phyloP scores from a whole-genome alignment of 1,140 invertebrate species.

The Brachionus sp. region DNA sequence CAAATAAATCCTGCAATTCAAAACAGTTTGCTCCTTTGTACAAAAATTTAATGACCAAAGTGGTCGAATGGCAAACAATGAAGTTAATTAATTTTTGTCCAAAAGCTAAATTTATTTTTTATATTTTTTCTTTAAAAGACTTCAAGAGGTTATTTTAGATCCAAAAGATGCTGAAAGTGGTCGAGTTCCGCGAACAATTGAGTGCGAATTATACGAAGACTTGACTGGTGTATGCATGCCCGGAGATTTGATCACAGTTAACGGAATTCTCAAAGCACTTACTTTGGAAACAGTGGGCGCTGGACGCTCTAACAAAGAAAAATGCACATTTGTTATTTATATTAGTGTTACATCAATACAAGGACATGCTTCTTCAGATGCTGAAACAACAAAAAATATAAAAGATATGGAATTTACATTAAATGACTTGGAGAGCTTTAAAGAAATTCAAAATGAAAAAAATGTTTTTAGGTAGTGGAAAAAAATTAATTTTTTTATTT shows the following conservation, averaged over 20 bases:
- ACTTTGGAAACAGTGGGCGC: conserved; percentile 50
- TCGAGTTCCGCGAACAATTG: conserved; percentile 76
- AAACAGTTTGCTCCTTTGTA: conserved; percentile 68
- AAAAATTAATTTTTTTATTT: background rate
- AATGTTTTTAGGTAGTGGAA: conserved; percentile 65
- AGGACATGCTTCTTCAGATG: conserved; percentile 63
- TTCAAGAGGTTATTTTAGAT: conserved; percentile 59
- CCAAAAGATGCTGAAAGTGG: conserved; percentile 63
- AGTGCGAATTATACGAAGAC: conserved; percentile 80
- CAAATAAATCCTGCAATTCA: conserved; percentile 62
- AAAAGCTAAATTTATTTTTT: too few species aligned
- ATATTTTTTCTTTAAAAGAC: conserved; percentile 64
- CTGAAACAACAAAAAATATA: conserved; percentile 50
- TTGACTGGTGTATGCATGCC: conserved; percentile 79
- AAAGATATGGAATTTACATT: conserved; percentile 62
- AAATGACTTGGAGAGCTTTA: conserved; percentile 70
- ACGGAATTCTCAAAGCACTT: conserved; percentile 75
- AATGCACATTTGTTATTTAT: conserved; percentile 69
- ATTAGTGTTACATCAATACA: conserved; percentile 69
- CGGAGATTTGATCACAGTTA: conserved; percentile 80
- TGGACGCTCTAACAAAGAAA: conserved; percentile 61
- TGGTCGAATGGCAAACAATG: conserved; percentile 73
- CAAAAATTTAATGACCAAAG: conserved; percentile 69
- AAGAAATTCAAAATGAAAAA: conserved; percentile 74
- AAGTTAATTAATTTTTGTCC: conserved; percentile 62